Percentiles rank a stretch among this genome's conserved stretches.
These are phyloP conservation scores for Eleutherodactylus coqui DNA, from an alignment of 2,797 vertebrate genomes.

Conservation along the genomic window DNA sequence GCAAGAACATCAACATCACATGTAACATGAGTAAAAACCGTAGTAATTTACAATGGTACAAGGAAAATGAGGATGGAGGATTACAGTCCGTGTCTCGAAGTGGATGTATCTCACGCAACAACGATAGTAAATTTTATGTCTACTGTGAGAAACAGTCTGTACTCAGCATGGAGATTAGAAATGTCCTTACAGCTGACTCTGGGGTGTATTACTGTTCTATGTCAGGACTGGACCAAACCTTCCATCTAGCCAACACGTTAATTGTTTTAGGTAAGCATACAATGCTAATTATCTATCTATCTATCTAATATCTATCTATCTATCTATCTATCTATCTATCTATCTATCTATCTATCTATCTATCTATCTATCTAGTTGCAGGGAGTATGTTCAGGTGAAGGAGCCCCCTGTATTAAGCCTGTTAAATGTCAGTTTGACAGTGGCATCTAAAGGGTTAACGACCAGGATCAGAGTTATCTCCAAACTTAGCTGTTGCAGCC, in stretches of 20 bases:
- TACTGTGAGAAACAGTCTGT: background rate
- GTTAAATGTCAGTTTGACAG: too few species aligned
- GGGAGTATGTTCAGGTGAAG: too few species aligned
- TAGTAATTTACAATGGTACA: background rate
- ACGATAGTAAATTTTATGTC: background rate
- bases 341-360: constrained; percentile 6
- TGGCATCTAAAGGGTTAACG: too few species aligned
- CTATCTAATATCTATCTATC: too few species aligned
- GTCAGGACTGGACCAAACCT: background rate
- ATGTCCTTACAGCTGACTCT: background rate
- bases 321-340: background rate
- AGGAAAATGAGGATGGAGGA: constrained; percentile 21
- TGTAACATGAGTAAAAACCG: background rate
- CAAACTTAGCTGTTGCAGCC: too few species aligned
- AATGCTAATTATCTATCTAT: background rate
- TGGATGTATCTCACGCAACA: background rate
- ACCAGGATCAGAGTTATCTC: too few species aligned
- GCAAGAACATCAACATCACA: background rate
- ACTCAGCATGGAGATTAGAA: background rate
- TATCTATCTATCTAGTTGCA: background rate
- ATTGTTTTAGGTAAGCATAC: constrained; percentile 33
- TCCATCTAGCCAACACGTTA: constrained; percentile 20
- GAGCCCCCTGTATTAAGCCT: too few species aligned
- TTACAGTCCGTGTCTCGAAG: background rate
- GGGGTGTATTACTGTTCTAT: constrained; percentile 39